These are phyloP conservation scores for Phodopus roborovskii DNA, from an alignment of 2,113 vertebrate genomes.

Conservation along the genomic window DNA sequence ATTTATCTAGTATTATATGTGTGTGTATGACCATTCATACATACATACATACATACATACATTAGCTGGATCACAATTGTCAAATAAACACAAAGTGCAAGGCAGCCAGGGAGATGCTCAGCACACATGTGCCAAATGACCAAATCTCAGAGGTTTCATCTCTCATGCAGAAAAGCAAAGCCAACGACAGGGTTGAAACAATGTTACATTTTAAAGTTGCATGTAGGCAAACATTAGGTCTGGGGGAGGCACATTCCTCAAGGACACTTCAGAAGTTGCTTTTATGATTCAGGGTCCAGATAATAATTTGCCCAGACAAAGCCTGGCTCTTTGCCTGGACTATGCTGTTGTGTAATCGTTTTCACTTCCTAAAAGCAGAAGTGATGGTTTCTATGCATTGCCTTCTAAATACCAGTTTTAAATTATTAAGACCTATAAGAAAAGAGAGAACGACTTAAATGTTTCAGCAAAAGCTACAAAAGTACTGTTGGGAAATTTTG, in stretches of 20 bases:
- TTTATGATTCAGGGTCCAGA: not conserved
- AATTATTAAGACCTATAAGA: constrained; percentile 40
- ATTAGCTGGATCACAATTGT: not conserved
- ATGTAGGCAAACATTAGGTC: not conserved
- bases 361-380: constrained; percentile 38
- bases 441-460: not conserved
- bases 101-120: not conserved
- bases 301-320: not conserved
- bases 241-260: not conserved
- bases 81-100: not conserved
- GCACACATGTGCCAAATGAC: not conserved
- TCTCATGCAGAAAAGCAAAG: constrained; percentile 8
- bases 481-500: not conserved
- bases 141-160: not conserved
- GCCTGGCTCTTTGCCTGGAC: constrained; percentile 11
- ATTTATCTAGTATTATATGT: not conserved
- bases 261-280: not conserved
- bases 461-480: constrained; percentile 41
- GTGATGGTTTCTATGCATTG: not conserved
- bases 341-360: not conserved
- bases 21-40: not conserved
- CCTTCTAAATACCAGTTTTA: not conserved
- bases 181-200: not conserved
- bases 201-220: not conserved
- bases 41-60: not conserved